These are phyloP conservation scores for Cassiopea andromeda DNA, from an alignment of 30 jellyfish, hydroid and myxozoan species.

Conservation along the genomic window DNA sequence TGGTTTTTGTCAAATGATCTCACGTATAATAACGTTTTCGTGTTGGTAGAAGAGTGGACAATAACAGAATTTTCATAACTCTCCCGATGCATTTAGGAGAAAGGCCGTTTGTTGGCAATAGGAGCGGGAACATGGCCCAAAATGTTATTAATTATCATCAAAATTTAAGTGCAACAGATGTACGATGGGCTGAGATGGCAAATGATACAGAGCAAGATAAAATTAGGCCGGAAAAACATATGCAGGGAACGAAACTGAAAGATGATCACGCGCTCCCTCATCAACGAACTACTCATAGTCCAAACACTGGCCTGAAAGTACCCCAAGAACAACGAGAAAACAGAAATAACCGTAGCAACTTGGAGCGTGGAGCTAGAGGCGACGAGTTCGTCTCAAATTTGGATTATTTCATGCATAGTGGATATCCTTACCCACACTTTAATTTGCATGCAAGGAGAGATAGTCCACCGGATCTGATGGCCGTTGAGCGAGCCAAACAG, in stretches of 20 bases:
- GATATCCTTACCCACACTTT: slow-evolving; percentile 53
- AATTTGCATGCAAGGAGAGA: slow-evolving; percentile 64
- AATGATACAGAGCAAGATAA: slow-evolving; percentile 17
- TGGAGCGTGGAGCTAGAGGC: slow-evolving; percentile 36
- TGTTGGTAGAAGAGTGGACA: slow-evolving; percentile 6
- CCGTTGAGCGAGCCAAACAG: slow-evolving; percentile 70
- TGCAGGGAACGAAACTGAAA: slow-evolving; percentile 66
- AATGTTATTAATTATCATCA: slow-evolving; percentile 44
- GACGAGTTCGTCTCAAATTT: slow-evolving; percentile 52
- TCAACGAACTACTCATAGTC: slow-evolving; percentile 46
- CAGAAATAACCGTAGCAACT: slow-evolving; percentile 27
- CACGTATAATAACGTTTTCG: not conserved
- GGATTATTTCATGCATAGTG: slow-evolving; percentile 69
- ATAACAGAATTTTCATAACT: not conserved
- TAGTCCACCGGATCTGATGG: slow-evolving; percentile 78
- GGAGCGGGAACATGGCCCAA: slow-evolving; percentile 48
- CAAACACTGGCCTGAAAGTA: slow-evolving; percentile 33
- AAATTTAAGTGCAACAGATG: slow-evolving; percentile 21
- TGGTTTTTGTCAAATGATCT: slow-evolving; percentile 16
- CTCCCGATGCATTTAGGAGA: slow-evolving; percentile 49
- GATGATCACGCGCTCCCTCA: slow-evolving; percentile 48
- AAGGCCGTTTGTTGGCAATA: slow-evolving; percentile 33
- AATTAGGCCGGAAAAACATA: slow-evolving; percentile 39
- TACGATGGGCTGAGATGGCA: slow-evolving; percentile 57
- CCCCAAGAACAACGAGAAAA: slow-evolving; percentile 60